phyloP scores from a whole-genome alignment of 2,113 vertebrate genomes.

The cattle (Bos taurus) region DNA sequence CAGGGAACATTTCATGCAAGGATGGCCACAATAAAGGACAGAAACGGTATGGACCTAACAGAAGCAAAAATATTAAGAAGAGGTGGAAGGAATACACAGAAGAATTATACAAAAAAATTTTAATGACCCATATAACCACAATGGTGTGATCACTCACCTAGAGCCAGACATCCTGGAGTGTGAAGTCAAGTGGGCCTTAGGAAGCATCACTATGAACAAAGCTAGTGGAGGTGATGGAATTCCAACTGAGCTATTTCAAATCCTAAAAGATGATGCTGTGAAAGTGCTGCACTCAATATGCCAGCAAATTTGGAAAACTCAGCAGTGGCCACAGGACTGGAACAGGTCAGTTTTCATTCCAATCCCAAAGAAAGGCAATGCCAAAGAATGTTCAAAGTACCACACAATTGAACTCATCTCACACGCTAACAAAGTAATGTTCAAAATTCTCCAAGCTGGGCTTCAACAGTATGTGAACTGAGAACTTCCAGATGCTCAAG shows the following conservation, averaged over 20 bases:
- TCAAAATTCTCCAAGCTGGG: neutral
- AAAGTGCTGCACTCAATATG: neutral
- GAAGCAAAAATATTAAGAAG: neutral
- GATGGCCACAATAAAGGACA: neutral
- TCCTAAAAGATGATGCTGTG: neutral
- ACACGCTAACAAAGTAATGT: neutral
- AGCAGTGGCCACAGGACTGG: neutral
- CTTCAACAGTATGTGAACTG: neutral
- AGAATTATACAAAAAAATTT: neutral
- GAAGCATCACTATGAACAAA: neutral
- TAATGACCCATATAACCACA: neutral
- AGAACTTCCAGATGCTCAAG: neutral
- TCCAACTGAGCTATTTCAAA: neutral
- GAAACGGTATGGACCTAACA: neutral
- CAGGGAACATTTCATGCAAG: neutral
- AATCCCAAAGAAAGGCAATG: neutral
- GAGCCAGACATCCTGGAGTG: neutral
- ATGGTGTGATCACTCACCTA: neutral
- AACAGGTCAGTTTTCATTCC: neutral
- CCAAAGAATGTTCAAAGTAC: neutral
- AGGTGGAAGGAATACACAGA: neutral
- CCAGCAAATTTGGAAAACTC: neutral
- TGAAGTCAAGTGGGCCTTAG: neutral
- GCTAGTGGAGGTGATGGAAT: neutral
- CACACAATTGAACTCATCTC: neutral